Base-by-base conservation (phyloP, 2,888 invertebrate genomes). In the Oscheius onirici region DNA sequence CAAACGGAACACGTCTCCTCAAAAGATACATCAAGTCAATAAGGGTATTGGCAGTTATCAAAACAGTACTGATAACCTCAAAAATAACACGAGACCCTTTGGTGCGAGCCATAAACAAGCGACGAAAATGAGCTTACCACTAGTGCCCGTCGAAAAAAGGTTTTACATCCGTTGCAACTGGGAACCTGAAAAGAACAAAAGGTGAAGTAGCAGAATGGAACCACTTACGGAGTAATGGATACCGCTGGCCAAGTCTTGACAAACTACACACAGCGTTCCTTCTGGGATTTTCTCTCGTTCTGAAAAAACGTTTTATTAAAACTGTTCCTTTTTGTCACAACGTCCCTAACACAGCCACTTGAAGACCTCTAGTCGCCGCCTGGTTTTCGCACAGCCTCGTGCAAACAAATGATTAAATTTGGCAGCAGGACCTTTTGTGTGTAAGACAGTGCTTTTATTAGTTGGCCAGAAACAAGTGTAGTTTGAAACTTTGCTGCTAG, bases 281-380 rank as follows among this genome's bases (percentile, higher is more conserved):
- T 81, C 81, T n/a, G 82, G 81, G 61, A 82, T 81, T 71, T 82
- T 82, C 71, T 81, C 82, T 55, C 82, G 71, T 69, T 79, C 82
- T 82, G 75, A 66, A 82, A 78, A 58, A 20, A 51, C 3, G 20
- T 24, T 24, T 34, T 54, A 24, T 46, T 54, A 28, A 40, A 41
- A 20, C 8, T 24, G 13, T n/a, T 58, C 17, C 58, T 13, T 46
- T 49, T 49, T 20, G 44, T 26, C 17, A 6, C 26, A 58, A n/a
- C 17, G 20, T 58, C 58, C 15, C 41, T 58, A 10, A 40, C 20
- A 34, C 58, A 41, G 20, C 58, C 58, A 58, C 58, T 58, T 41
- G 58, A 58, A 58, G 58, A 40, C 43, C 5, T 41, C 58, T 58
- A 40, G 58, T 41, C 41, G 40, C 58, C 40, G 58, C 55, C 58